Evolutionary conservation across 2,888 invertebrate species (phyloP).

Genomic region (Heliconius sara): DNA sequence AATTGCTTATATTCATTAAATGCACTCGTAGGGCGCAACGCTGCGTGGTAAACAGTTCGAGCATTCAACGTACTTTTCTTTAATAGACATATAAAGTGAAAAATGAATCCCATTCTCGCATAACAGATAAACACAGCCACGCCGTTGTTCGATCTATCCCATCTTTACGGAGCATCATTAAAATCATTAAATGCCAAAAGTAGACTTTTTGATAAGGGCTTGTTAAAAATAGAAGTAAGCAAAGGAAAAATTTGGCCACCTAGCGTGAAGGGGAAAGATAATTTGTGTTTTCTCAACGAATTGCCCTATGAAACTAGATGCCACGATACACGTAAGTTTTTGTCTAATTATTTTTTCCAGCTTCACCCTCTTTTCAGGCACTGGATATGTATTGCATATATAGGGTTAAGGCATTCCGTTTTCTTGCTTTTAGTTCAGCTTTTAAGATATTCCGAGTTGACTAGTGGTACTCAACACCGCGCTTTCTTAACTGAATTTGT

Average conservation of each 20-base stretch:
- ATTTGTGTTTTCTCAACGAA: conserved; percentile 53
- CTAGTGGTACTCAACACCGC: no score
- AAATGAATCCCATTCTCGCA: no score
- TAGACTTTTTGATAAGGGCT: conserved; percentile 51
- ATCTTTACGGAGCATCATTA: conserved; percentile 50
- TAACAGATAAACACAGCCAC: conserved; percentile 55
- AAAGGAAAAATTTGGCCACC: conserved; percentile 56
- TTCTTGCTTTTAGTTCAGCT: no score
- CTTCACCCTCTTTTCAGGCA: background rate
- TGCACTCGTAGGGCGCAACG: no score
- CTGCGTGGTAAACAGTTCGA: no score
- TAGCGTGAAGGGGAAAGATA: conserved; percentile 42
- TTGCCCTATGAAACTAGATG: conserved; percentile 61
- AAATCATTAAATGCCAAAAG: conserved; percentile 46
- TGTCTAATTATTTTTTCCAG: background rate
- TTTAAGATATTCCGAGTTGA: no score
- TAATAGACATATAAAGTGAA: background rate
- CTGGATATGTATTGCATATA: no score
- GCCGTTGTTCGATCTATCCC: conserved; percentile 53
- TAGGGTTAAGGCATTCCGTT: no score
- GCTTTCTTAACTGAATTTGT: no score
- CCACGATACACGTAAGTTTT: conserved; percentile 57
- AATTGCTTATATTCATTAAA: no score
- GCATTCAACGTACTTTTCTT: background rate
- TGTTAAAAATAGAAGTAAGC: conserved; percentile 53